Evolutionary conservation across 2,113 vertebrate genomes (phyloP).

Genomic region (Passer domesticus): DNA sequence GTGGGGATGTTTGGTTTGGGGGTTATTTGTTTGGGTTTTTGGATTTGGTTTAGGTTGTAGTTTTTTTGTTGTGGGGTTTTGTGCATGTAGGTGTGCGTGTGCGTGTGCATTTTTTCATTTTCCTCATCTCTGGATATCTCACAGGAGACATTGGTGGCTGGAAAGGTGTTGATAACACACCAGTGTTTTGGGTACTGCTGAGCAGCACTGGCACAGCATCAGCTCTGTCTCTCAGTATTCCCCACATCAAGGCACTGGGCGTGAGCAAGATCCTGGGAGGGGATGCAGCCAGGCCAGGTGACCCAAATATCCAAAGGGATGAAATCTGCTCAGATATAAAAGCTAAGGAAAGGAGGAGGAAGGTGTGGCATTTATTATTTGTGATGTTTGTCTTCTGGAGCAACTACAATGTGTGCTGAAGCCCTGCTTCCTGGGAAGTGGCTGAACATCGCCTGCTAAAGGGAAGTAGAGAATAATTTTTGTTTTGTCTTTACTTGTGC

Average conservation of each 20-base stretch:
- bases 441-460: neutral
- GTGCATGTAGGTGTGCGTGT: accelerated
- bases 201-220: neutral
- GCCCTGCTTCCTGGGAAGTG: too few relatives aligned
- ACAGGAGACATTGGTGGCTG: neutral
- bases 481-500: neutral
- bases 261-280: neutral
- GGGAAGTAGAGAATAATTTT: too few relatives aligned
- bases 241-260: too few relatives aligned
- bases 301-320: neutral
- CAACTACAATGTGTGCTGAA: too few relatives aligned
- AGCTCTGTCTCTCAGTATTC: neutral
- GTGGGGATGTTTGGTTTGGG: neutral
- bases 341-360: neutral
- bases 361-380: neutral
- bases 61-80: neutral
- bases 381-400: neutral
- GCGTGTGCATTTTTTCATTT: neutral
- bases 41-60: neutral
- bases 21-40: neutral
- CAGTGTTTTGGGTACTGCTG: neutral
- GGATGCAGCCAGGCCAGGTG: neutral
- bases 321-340: neutral
- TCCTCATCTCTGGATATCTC: neutral
- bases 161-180: neutral